phyloP scores from a whole-genome alignment of 2,113 vertebrate genomes.

The Entelurus aequoreus region DNA sequence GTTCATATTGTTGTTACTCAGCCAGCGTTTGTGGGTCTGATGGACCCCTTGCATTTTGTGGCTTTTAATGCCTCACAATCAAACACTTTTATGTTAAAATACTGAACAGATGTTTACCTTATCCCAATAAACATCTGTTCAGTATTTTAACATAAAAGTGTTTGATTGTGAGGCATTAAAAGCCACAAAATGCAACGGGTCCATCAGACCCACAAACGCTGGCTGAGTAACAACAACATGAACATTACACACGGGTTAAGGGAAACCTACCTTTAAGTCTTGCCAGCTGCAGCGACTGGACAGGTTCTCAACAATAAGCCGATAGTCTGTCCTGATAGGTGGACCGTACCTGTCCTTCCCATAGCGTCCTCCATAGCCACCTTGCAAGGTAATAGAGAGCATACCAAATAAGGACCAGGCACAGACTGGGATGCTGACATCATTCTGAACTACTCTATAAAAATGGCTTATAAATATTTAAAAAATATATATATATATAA shows the following conservation, averaged over 20 bases:
- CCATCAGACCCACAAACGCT: no score
- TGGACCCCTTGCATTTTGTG: no score
- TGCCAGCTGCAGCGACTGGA: conserved; percentile 98
- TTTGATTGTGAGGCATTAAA: no score
- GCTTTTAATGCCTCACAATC: no score
- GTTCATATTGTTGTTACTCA: no score
- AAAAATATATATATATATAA: neutral
- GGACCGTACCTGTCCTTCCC: conserved; percentile 93
- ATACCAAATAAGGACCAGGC: conserved; percentile 64
- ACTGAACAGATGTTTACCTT: no score
- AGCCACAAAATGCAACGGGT: no score
- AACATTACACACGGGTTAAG: neutral
- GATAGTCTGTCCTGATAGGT: conserved; percentile 93
- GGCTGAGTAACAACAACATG: no score
- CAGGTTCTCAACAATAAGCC: conserved; percentile 96
- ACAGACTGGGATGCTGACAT: conserved; percentile 20
- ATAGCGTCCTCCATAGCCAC: conserved; percentile 90
- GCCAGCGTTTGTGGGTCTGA: no score
- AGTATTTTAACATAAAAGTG: neutral
- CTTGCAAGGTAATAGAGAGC: conserved; percentile 82
- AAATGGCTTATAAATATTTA: neutral
- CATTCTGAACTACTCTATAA: conserved; percentile 40
- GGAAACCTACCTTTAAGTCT: conserved; percentile 85
- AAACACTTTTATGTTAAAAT: no score
- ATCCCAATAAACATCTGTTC: no score